Base-by-base conservation (phyloP, 2,113 vertebrate genomes). In the Junco hyemalis region DNA sequence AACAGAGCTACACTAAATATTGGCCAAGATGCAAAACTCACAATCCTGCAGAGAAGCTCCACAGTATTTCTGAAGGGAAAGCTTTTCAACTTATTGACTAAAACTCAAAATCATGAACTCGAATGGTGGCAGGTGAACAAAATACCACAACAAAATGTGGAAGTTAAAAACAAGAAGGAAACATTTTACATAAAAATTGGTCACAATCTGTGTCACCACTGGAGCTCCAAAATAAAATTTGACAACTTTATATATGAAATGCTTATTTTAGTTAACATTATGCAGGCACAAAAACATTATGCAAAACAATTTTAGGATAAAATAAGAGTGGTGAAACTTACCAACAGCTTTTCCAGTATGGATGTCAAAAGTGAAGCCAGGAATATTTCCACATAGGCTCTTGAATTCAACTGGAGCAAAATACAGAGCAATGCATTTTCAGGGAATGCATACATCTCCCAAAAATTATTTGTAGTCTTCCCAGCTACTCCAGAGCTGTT, bases 321-420 rank as follows among this genome's bases (percentile, higher is more conserved):
- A 92, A 11, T 66, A 61, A 33, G 29, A 76, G 33, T 40, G 64
- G 13, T 64, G 76, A 93, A 96, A 97, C 97, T 98, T 96, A 99
- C 98, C 98, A 65, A 98, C 98, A 92, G 98, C 98, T 96, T 98
- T 98, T 84, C 98, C 98, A 26, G 98, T 98, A 88, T 98, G 98
- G 86, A 98, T 98, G 86, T 98, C 98, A 94, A 99, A 98, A 85
- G 98, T 98, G 95, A 99, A 99, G 56, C 98, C 98, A 91, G 98
- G 98, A 88, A 98, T 98, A 95, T 98, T 98, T 70, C 98, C 98
- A 64, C 98, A 99, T 45, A 99, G 97, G 61, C 93, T 95, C 82
- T 97, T 98, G 95, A 98, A 99, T 77, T 97, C 98, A 95, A 77
- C 98, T 99, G 95, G 65, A 97, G 84, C 12, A 90, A 82, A 91